These are phyloP conservation scores for Mormyrus lacerda DNA, from an alignment of 2,113 vertebrate species.

Conservation along the genomic window DNA sequence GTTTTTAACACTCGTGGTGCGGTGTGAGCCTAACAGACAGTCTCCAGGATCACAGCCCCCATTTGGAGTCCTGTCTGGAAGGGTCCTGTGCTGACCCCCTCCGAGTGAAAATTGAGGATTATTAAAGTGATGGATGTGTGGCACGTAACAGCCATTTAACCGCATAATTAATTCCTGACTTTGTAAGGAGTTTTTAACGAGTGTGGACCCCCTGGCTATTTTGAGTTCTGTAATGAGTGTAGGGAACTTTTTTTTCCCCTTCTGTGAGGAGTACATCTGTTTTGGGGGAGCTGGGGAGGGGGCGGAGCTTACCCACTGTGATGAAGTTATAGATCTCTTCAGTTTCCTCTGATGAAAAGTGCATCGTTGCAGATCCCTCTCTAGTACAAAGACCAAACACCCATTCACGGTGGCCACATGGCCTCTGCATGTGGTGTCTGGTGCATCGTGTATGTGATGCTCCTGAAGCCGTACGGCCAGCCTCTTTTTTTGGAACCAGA, in stretches of 20 bases:
- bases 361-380: neutral
- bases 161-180: constrained; percentile 3
- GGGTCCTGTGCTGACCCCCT: neutral
- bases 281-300: too few relatives aligned
- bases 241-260: neutral
- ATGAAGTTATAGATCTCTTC: neutral
- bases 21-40: neutral
- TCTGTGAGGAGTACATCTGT: neutral
- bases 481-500: too few relatives aligned
- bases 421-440: neutral
- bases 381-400: neutral
- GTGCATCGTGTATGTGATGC: neutral
- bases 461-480: neutral
- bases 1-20: neutral
- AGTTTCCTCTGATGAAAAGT: neutral
- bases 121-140: neutral
- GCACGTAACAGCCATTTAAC: neutral
- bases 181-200: neutral
- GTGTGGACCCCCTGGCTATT: neutral
- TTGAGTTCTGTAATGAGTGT: neutral
- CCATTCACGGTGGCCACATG: neutral
- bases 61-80: neutral
- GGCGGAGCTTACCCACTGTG: neutral
- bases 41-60: neutral
- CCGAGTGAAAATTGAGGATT: neutral